Percentiles rank a stretch among this genome's conserved stretches.
phyloP scores from a whole-genome alignment of 2,113 vertebrate species.

The Emydura subglobosa region DNA sequence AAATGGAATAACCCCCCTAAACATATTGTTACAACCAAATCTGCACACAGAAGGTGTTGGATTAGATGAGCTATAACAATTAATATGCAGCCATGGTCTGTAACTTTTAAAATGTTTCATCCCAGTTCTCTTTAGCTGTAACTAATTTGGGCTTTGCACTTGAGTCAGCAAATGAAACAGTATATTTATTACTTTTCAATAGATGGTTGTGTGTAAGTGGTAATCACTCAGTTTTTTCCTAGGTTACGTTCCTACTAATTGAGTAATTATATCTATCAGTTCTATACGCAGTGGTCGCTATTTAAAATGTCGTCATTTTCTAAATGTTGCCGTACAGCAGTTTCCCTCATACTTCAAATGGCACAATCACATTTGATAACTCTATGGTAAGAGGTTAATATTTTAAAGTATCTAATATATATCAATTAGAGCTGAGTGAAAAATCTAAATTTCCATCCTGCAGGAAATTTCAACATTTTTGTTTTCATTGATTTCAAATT shows the following conservation, averaged over 20 bases:
- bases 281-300: not conserved
- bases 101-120: not conserved
- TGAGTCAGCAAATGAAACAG: not conserved
- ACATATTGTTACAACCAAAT: not conserved
- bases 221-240: not conserved
- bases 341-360: not conserved
- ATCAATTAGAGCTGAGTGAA: rapidly evolving
- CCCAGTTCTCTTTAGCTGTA: not conserved
- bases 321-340: not conserved
- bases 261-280: not conserved
- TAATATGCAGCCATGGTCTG: not conserved
- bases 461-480: not conserved
- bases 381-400: rapidly evolving
- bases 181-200: not conserved
- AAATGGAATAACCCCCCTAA: not conserved
- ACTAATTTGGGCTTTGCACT: not conserved
- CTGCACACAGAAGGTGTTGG: rapidly evolving
- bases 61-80: not conserved
- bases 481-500: not conserved
- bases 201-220: not conserved
- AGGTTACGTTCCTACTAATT: not conserved
- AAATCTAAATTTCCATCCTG: not conserved
- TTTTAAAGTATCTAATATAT: not conserved
- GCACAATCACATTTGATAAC: not conserved
- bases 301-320: not conserved